Conservation (phyloP, 2,113 vertebrate species). For the Cololabis saira region DNA sequence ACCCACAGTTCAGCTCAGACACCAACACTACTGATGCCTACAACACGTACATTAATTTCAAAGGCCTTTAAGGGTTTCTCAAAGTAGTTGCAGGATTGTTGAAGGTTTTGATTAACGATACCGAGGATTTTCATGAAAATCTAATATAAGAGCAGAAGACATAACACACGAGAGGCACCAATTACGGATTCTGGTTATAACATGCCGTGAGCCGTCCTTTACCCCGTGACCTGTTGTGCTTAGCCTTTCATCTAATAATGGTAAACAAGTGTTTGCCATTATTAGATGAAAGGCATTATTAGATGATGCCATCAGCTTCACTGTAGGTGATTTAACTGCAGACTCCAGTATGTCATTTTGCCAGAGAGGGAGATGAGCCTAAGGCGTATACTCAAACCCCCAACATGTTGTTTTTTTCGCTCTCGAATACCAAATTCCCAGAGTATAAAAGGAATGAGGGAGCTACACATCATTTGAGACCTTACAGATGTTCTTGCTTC, state of each 20-base stretch:
- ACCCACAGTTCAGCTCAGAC: no score
- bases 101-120: no score
- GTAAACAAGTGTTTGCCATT: conserved; percentile 38
- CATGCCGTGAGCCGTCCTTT: conserved; percentile 16
- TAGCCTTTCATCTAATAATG: conserved; percentile 65
- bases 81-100: no score
- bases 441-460: conserved; percentile 20
- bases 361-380: conserved; percentile 22
- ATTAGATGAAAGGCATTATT: conserved; percentile 9
- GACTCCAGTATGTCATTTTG: conserved; percentile 23
- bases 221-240: conserved; percentile 33
- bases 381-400: conserved; percentile 7
- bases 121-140: no score
- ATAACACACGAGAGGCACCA: neutral
- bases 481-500: conserved; percentile 73
- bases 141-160: neutral
- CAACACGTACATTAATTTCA: no score
- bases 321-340: conserved; percentile 23
- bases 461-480: conserved; percentile 59
- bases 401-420: conserved; percentile 17
- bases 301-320: conserved; percentile 2
- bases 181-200: no score
- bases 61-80: no score
- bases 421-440: conserved; percentile 27
- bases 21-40: no score